Percentiles rank a stretch among this genome's conserved stretches.
phyloP scores from a whole-genome alignment of 2,797 vertebrate species.

The Trachops cirrhosus region DNA sequence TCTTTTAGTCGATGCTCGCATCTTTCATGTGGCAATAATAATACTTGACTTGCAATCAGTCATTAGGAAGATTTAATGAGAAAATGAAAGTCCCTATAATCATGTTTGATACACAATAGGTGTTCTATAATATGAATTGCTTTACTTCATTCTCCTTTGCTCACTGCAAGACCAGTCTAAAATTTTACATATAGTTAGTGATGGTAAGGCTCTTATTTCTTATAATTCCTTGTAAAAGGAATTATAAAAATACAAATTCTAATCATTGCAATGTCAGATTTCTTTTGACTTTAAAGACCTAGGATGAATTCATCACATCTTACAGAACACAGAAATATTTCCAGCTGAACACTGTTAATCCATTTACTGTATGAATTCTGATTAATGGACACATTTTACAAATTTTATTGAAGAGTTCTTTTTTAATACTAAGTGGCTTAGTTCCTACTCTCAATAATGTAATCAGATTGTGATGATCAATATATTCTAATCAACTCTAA shows the following conservation, averaged over 20 bases:
- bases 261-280: not conserved
- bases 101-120: not conserved
- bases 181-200: not conserved
- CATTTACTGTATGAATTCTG: not conserved
- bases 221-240: not conserved
- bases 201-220: not conserved
- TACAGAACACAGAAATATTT: not conserved
- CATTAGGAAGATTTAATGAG: not conserved
- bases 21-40: not conserved
- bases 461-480: not conserved
- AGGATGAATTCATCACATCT: not conserved
- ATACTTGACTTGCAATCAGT: conserved; percentile 1
- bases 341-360: not conserved
- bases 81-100: not conserved
- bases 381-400: not conserved
- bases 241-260: not conserved
- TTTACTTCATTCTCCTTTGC: not conserved
- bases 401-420: not conserved
- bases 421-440: not conserved
- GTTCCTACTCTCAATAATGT: not conserved
- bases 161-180: not conserved
- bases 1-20: not conserved
- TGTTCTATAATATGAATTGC: not conserved
- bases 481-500: not conserved
- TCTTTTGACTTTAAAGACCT: not conserved